Evolutionary conservation across 2,888 invertebrate genomes (phyloP).

Genomic region (Sympetrum striolatum): DNA sequence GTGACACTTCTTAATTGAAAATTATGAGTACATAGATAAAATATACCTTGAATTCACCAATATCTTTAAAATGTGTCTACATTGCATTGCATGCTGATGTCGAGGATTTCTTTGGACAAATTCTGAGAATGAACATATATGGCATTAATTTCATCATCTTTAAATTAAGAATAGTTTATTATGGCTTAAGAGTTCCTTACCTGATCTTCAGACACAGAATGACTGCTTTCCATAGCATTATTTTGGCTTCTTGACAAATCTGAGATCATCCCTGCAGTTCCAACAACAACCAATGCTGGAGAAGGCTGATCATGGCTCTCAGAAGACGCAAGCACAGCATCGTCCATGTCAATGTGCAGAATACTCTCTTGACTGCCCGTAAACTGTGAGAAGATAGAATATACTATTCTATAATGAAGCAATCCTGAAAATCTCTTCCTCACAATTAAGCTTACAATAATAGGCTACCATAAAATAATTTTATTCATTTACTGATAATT

Average conservation of each 20-base stretch:
- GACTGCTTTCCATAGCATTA: not conserved
- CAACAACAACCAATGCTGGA: not conserved
- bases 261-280: not conserved
- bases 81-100: too few relatives aligned
- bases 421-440: not conserved
- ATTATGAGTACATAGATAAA: too few relatives aligned
- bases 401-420: not conserved
- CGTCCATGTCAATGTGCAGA: conserved; percentile 74
- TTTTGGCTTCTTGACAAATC: conserved; percentile 6
- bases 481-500: too few relatives aligned
- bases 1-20: too few relatives aligned
- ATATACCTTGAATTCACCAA: too few relatives aligned
- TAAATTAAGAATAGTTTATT: not conserved
- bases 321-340: conserved; percentile 51
- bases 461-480: too few relatives aligned
- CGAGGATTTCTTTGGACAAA: not conserved
- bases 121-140: too few relatives aligned
- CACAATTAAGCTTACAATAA: too few relatives aligned
- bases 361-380: conserved; percentile 86
- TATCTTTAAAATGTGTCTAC: too few relatives aligned
- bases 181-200: too few relatives aligned
- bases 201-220: conserved; percentile 17
- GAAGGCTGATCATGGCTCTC: conserved; percentile 46
- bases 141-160: not conserved
- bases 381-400: conserved; percentile 64